A percentile compares a stretch with the other conserved stretches of the same genome.
These are phyloP conservation scores for Yponomeuta cagnagella DNA, from an alignment of 2,888 invertebrate genomes.

Conservation along the genomic window DNA sequence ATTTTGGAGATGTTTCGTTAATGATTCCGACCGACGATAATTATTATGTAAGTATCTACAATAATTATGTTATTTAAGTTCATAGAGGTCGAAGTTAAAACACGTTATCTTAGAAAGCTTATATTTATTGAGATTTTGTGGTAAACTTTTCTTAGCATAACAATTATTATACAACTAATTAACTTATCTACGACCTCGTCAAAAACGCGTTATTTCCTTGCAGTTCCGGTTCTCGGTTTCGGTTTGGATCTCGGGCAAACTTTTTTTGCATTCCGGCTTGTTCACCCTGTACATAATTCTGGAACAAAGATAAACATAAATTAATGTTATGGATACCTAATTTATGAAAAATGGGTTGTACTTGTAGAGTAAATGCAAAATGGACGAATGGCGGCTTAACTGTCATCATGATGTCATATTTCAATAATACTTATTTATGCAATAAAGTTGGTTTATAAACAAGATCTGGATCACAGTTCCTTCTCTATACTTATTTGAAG, in stretches of 20 bases:
- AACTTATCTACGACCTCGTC: constrained; percentile 23
- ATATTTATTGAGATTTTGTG: constrained; percentile 66
- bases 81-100: constrained; percentile 19
- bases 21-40: too few species aligned
- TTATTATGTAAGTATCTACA: too few species aligned
- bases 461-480: too few species aligned
- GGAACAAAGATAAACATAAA: constrained; percentile 27
- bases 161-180: constrained; percentile 18
- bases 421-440: too few species aligned
- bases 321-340: background rate
- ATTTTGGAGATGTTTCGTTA: too few species aligned
- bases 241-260: constrained; percentile 25
- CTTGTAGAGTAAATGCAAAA: too few species aligned
- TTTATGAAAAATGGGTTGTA: background rate
- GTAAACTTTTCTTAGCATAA: constrained; percentile 44
- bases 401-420: too few species aligned
- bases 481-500: too few species aligned
- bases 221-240: constrained; percentile 37
- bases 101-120: constrained; percentile 50
- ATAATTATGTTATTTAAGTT: too few species aligned
- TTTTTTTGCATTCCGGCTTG: constrained; percentile 31
- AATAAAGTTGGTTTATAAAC: too few species aligned
- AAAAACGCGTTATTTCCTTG: constrained; percentile 63
- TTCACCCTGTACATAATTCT: constrained; percentile 39
- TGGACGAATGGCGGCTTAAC: too few species aligned